Conservation (phyloP, 2,888 invertebrate species). For the Lydus trimaculatus region DNA sequence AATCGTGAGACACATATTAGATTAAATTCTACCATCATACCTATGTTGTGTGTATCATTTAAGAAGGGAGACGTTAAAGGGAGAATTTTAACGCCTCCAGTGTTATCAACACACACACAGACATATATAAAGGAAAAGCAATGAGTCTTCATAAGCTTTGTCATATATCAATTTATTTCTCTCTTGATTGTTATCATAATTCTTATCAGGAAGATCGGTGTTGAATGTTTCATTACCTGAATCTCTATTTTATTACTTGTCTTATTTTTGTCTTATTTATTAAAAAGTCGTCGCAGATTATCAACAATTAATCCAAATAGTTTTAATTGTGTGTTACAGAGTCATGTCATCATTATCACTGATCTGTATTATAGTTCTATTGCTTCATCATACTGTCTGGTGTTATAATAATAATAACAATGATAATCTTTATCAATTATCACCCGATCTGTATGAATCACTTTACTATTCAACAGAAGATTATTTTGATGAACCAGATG, state of each 20-base stretch:
- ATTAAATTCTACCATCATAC: neutral
- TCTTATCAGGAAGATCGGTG: neutral
- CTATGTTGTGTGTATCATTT: neutral
- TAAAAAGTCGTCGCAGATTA: too few species aligned
- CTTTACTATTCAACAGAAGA: slow-evolving; percentile 25
- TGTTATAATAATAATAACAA: slow-evolving; percentile 36
- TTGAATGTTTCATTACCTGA: neutral
- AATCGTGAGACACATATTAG: slow-evolving; percentile 21
- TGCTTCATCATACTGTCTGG: slow-evolving; percentile 37
- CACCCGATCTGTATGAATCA: slow-evolving; percentile 6
- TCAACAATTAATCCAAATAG: too few species aligned
- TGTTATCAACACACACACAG: neutral
- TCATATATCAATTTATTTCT: neutral
- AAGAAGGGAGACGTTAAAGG: neutral
- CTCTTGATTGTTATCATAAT: neutral
- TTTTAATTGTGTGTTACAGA: neutral
- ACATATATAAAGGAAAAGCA: neutral
- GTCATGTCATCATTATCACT: slow-evolving; percentile 34
- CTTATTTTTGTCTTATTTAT: neutral
- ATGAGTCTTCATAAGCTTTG: neutral
- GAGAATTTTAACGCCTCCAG: neutral
- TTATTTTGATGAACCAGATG: slow-evolving; percentile 28
- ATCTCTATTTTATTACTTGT: neutral
- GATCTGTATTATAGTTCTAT: slow-evolving; percentile 32
- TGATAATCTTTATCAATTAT: slow-evolving; percentile 34